Percentiles rank a stretch among this genome's conserved stretches.
Conservation (phyloP, 2,888 invertebrate species). For the Trichogramma dendrolimi region DNA sequence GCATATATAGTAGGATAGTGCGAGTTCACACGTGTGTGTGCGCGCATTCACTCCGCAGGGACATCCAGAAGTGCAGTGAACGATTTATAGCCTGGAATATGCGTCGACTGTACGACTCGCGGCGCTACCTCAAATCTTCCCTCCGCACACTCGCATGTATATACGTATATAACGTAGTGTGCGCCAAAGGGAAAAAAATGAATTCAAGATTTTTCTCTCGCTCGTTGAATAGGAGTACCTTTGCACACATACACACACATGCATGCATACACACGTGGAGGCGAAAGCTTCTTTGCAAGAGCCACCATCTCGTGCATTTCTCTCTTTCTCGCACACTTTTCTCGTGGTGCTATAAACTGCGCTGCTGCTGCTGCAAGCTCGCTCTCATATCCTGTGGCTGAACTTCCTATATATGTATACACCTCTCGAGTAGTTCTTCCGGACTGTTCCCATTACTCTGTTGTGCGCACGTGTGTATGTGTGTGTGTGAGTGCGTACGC, state of each 20-base stretch:
- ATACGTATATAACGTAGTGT: neutral
- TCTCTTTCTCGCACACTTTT: conserved; percentile 1
- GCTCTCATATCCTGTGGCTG: too few relatives aligned
- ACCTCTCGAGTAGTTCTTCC: too few relatives aligned
- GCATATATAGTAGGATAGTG: conserved; percentile 12
- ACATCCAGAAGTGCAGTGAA: conserved; percentile 10
- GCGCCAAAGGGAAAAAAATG: conserved; percentile 27
- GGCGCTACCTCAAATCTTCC: conserved; percentile 16
- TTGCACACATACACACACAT: neutral
- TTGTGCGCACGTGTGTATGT: too few relatives aligned
- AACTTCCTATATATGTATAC: too few relatives aligned
- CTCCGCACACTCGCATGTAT: too few relatives aligned
- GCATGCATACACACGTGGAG: too few relatives aligned
- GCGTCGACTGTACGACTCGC: neutral
- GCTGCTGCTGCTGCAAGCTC: too few relatives aligned
- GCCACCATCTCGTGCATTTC: conserved; percentile 9
- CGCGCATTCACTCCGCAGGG: neutral
- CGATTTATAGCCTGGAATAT: conserved; percentile 28
- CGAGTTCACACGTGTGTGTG: conserved; percentile 1
- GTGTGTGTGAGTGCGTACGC: too few relatives aligned
- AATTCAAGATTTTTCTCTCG: conserved; percentile 23
- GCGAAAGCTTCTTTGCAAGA: conserved; percentile 12
- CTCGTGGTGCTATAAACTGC: too few relatives aligned
- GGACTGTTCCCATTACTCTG: too few relatives aligned
- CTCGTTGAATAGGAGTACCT: conserved; percentile 12